Percentiles rank a stretch among this genome's conserved stretches.
phyloP scores from a whole-genome alignment of 2,797 vertebrate genomes.

The Vireo griseus region DNA sequence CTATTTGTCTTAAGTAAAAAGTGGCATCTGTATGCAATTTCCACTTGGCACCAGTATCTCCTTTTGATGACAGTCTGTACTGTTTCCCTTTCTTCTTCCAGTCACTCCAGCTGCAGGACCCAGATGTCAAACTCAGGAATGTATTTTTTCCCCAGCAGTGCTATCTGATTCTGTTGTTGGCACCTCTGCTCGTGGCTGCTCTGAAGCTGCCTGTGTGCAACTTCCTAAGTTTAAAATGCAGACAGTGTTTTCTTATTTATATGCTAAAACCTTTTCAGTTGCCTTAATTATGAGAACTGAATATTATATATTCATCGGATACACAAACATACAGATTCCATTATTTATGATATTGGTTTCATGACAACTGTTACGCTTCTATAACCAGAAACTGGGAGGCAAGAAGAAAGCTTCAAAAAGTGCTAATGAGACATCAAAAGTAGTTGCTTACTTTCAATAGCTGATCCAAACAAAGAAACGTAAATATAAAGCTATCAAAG shows the following conservation, averaged over 20 bases:
- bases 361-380: conserved; percentile 12
- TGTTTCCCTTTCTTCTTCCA: conserved; percentile 68
- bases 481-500: not conserved
- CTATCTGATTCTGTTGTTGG: conserved; percentile 60
- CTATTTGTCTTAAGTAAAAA: conserved; percentile 71
- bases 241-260: not conserved
- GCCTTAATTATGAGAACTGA: conserved; percentile 49
- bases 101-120: conserved; percentile 76
- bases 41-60: conserved; percentile 74
- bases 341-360: conserved; percentile 28
- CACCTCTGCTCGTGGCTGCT: conserved; percentile 58
- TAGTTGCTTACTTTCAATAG: conserved; percentile 21
- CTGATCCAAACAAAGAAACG: not conserved
- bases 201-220: conserved; percentile 43
- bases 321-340: not conserved
- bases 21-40: conserved; percentile 77
- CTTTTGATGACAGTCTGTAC: conserved; percentile 74
- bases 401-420: conserved; percentile 25
- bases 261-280: conserved; percentile 24
- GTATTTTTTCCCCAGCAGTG: conserved; percentile 58
- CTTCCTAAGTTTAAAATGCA: conserved; percentile 30
- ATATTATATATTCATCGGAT: conserved; percentile 12
- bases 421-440: conserved; percentile 27
- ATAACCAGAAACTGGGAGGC: conserved; percentile 45
- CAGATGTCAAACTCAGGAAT: conserved; percentile 76